A percentile compares a stretch with the other conserved stretches of the same genome.
Evolutionary conservation across 2,888 invertebrate genomes (phyloP).

Genomic region (Pyralis farinalis): DNA sequence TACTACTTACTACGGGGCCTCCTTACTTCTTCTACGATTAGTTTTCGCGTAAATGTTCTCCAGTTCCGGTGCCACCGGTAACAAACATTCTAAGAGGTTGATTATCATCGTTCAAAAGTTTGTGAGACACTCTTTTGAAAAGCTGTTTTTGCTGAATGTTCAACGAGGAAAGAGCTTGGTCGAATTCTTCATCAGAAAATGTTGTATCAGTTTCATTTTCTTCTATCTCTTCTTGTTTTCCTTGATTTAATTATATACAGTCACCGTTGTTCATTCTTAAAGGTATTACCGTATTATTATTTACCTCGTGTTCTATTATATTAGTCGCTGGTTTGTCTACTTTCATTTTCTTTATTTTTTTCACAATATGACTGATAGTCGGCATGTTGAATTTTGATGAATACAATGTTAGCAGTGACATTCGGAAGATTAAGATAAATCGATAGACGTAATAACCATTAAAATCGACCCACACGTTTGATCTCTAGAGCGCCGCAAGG

Average conservation of each 20-base stretch:
- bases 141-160: neutral
- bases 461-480: too few relatives aligned
- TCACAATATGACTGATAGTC: neutral
- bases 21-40: neutral
- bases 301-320: too few relatives aligned
- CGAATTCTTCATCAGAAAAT: neutral
- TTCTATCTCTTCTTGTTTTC: neutral
- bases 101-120: neutral
- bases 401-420: too few relatives aligned
- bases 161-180: neutral
- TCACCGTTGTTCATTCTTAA: too few relatives aligned
- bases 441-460: too few relatives aligned
- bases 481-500: too few relatives aligned
- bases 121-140: neutral
- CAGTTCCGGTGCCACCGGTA: conserved; percentile 1
- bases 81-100: neutral
- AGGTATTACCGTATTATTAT: too few relatives aligned
- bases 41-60: neutral
- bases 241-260: too few relatives aligned
- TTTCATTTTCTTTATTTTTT: too few relatives aligned
- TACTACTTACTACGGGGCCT: neutral
- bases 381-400: too few relatives aligned
- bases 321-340: neutral
- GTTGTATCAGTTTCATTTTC: neutral
- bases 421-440: too few relatives aligned